Evolutionary conservation across 2,797 vertebrate genomes (phyloP).

Genomic region (Limosa lapponica): DNA sequence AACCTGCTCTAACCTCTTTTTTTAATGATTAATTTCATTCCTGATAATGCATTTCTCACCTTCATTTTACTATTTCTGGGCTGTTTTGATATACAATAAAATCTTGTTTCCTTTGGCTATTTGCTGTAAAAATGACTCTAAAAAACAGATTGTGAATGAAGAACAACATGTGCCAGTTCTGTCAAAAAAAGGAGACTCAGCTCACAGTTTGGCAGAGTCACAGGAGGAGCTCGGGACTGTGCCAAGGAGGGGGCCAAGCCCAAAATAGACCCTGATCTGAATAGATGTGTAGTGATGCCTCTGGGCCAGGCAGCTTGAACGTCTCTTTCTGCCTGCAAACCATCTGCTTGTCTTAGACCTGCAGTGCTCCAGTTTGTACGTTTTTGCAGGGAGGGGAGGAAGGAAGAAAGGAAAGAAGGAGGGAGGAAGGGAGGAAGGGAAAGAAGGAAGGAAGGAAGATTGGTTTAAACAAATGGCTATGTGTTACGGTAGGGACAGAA

Average conservation of each 20-base stretch:
- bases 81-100: not conserved
- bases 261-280: slow-evolving; percentile 41
- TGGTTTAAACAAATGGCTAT: not conserved
- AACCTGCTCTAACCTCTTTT: not conserved
- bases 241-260: slow-evolving; percentile 34
- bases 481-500: not conserved
- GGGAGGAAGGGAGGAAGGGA: no score
- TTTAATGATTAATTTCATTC: not conserved
- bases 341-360: slow-evolving; percentile 13
- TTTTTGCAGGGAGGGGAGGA: not conserved
- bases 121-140: slow-evolving; percentile 23
- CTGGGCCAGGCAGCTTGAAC: not conserved
- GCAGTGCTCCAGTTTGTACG: not conserved
- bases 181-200: slow-evolving; percentile 7
- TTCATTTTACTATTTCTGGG: slow-evolving; percentile 19
- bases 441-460: no score
- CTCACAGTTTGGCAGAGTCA: slow-evolving; percentile 30
- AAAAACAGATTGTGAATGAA: slow-evolving; percentile 60
- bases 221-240: not conserved
- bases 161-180: slow-evolving; percentile 51
- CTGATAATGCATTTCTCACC: not conserved
- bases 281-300: not conserved
- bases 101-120: slow-evolving; percentile 18
- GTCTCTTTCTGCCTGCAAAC: not conserved
- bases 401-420: not conserved